Evolutionary conservation across 2,113 vertebrate species (phyloP).

Genomic region (Maylandia zebra): DNA sequence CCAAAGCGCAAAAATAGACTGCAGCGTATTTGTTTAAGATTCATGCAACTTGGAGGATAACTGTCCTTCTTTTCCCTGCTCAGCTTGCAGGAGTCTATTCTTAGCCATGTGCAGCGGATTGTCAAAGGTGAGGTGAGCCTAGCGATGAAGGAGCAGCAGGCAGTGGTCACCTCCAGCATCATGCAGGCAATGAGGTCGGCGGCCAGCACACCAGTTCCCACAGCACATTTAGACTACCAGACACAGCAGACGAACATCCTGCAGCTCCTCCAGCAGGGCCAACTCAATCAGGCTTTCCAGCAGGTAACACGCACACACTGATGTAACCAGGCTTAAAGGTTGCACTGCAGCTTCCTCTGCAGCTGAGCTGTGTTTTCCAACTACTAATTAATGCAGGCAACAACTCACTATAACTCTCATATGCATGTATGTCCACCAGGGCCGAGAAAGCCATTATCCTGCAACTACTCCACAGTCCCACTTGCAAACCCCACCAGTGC

Average conservation of each 20-base stretch:
- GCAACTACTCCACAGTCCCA: background rate
- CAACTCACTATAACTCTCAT: background rate
- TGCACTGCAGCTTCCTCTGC: background rate
- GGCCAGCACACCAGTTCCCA: slow-evolving; percentile 87
- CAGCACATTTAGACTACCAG: slow-evolving; percentile 90
- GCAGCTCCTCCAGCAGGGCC: slow-evolving; percentile 93
- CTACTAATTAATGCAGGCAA: background rate
- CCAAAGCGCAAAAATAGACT: background rate
- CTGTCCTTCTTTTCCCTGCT: background rate
- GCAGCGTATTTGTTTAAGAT: background rate
- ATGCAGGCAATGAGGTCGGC: slow-evolving; percentile 98
- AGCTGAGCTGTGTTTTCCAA: background rate
- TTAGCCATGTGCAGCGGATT: slow-evolving; percentile 90
- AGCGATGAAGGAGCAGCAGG: slow-evolving; percentile 98
- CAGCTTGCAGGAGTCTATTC: slow-evolving; percentile 94
- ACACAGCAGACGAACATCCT: slow-evolving; percentile 91
- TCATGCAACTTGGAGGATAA: background rate
- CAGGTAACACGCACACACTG: slow-evolving; percentile 73
- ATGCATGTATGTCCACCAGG: background rate
- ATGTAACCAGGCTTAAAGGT: background rate
- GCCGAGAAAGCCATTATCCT: background rate
- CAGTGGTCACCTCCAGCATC: slow-evolving; percentile 91
- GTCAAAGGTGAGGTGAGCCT: slow-evolving; percentile 93
- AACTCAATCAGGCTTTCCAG: slow-evolving; percentile 98
- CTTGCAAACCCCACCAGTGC: background rate